These are phyloP conservation scores for Tetragonisca angustula DNA, from an alignment of 2,888 invertebrate species.

Conservation along the genomic window DNA sequence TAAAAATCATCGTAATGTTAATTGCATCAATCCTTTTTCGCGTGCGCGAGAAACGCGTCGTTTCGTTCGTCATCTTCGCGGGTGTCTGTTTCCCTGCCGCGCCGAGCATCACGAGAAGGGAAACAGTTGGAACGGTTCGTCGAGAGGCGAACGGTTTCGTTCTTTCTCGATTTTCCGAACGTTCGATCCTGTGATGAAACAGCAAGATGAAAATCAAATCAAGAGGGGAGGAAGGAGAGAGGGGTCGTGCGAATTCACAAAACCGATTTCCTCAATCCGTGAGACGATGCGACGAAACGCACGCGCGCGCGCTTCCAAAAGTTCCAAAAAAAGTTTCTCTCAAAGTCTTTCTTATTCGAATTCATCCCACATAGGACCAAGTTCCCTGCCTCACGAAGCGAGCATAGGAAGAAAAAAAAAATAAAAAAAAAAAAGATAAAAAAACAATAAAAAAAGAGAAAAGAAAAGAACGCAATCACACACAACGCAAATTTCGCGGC, in stretches of 20 bases:
- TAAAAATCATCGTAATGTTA: conserved; percentile 51
- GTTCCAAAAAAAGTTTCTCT: conserved; percentile 66
- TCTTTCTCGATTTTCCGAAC: not conserved
- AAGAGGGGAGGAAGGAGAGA: not conserved
- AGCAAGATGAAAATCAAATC: not conserved
- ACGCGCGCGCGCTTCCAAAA: conserved; percentile 29
- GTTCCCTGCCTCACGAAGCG: conserved; percentile 71
- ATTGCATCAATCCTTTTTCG: conserved; percentile 59
- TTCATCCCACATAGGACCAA: conserved; percentile 77
- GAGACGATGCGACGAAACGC: conserved; percentile 50
- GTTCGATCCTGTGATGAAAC: not conserved
- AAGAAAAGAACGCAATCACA: conserved; percentile 40
- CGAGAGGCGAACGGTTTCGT: not conserved
- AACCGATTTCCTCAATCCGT: not conserved
- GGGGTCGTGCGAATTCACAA: not conserved
- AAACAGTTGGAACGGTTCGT: not conserved
- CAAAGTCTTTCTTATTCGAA: conserved; percentile 66
- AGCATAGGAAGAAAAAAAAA: conserved; percentile 51
- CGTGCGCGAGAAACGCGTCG: conserved; percentile 30
- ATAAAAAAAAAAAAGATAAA: conserved; percentile 13
- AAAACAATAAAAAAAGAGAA: conserved; percentile 13
- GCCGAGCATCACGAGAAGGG: not conserved
- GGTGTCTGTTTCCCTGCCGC: not conserved
- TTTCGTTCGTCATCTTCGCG: conserved; percentile 30
- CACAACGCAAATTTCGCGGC: conserved; percentile 61